Conservation (phyloP, 2,113 vertebrate species). For the Thamnophis sirtalis region DNA sequence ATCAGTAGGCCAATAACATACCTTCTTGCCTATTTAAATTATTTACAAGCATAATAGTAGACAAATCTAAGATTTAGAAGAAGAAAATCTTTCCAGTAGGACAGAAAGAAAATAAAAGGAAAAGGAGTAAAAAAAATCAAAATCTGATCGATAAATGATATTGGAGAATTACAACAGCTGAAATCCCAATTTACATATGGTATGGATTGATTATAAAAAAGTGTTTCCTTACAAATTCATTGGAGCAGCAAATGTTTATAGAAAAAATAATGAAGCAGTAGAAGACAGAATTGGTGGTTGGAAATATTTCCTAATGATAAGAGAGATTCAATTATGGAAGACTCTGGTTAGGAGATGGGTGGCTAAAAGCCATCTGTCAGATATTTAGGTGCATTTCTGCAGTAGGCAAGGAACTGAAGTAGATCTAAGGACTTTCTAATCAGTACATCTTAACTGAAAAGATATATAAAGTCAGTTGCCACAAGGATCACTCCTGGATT, state of each 20-base stretch:
- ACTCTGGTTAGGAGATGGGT: not conserved
- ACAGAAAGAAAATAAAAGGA: not conserved
- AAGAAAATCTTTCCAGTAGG: not conserved
- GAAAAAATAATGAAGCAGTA: not conserved
- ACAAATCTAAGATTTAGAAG: not conserved
- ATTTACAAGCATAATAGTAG: too few relatives aligned
- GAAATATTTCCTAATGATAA: not conserved
- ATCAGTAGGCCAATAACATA: not conserved
- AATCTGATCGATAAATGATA: not conserved
- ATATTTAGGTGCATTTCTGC: not conserved
- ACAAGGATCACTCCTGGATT: not conserved
- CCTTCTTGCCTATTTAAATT: too few relatives aligned
- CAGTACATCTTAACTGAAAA: not conserved
- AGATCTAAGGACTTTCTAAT: not conserved
- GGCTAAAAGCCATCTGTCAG: not conserved
- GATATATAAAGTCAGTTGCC: not conserved
- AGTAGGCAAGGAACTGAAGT: not conserved
- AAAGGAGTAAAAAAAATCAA: not conserved
- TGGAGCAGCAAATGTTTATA: not conserved
- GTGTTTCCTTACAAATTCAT: not conserved
- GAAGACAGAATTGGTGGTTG: not conserved
- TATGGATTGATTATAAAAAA: not conserved
- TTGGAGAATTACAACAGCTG: not conserved
- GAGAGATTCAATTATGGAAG: not conserved
- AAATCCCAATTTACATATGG: not conserved